Percentiles rank a stretch among this genome's conserved stretches.
Conservation (phyloP, 2,797 vertebrate genomes). For the Sebastes elongatus region DNA sequence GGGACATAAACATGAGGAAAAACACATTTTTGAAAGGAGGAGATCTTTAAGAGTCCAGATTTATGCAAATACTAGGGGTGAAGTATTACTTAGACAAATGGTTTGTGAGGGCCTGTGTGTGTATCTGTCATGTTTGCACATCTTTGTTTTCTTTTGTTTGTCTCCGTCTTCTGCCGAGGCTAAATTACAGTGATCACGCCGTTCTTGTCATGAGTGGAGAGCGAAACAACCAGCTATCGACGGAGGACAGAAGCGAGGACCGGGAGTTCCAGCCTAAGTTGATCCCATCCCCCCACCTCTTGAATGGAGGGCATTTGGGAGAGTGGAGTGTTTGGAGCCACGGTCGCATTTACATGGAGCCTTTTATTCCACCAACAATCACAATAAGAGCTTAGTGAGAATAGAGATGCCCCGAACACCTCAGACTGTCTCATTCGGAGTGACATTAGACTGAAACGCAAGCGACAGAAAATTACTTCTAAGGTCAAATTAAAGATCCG, state of each 20-base stretch:
- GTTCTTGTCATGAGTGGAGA: slow-evolving; percentile 47
- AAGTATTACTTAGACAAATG: background rate
- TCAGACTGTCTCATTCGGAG: background rate
- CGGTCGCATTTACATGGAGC: slow-evolving; percentile 1
- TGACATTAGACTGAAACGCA: background rate
- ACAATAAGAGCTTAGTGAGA: background rate
- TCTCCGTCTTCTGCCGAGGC: background rate
- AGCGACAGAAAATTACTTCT: background rate
- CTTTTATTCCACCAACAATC: slow-evolving; percentile 16
- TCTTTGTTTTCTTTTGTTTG: slow-evolving; percentile 12
- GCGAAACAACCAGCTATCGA: slow-evolving; percentile 46
- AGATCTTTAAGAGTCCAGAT: background rate
- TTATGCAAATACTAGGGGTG: too few relatives aligned
- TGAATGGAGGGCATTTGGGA: slow-evolving; percentile 11
- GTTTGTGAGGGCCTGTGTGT: background rate
- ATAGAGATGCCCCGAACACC: background rate
- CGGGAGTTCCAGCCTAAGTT: background rate
- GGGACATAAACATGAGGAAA: too few relatives aligned
- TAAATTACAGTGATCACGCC: slow-evolving; percentile 44
- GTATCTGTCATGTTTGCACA: background rate
- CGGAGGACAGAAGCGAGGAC: slow-evolving; percentile 13
- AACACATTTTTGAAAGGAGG: too few relatives aligned
- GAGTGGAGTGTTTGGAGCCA: slow-evolving; percentile 35
- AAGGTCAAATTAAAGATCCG: slow-evolving; percentile 7
- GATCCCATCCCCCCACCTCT: slow-evolving; percentile 13